Evolutionary conservation across 1,140 invertebrate genomes (phyloP), one percentile per base, ranked within the genome.

Genomic region (Anoplophora glabripennis): DNA sequence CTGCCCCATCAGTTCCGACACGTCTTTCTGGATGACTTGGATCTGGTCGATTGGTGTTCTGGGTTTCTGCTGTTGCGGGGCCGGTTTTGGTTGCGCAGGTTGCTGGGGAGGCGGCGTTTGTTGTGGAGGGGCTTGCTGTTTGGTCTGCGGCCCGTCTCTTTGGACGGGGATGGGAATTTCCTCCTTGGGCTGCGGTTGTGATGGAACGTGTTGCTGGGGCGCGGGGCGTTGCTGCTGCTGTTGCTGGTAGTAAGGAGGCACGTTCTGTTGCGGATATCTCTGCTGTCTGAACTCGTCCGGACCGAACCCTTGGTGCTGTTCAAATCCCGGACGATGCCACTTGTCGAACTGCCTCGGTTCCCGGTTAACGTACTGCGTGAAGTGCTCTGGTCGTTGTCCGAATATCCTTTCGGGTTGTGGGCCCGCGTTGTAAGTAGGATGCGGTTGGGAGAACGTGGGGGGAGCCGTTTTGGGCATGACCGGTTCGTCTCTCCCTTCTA

Each of bases 401-500:
- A 71, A 72, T 28, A 69, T 67, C 37, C 59, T 62, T 59, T 73
- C 70, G 9, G 64, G 59, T 47, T 74, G 72, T 11, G 59, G 21
- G 9, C 52, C 28, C 9, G 53, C 46, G 21, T 45, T 18, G 28
- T 56, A 7, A 53, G 64, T 56, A 58, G 65, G 42, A 59, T 55
- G 69, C 12, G 65, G 64, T 33, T 66, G 70, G n/a, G 63, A 57
- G 14, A 62, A 65, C 12, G 64, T 59, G 3, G 64, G 61, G 38
- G 49, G 21, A 18, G 53, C 53, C 53, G 79, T 77, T 52, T 81
- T 85, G 42, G 87, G 83, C 15, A 89, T 78, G 2, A 90, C 82
- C 1, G 88, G 88, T 63, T 87, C 83, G 65, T 90, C 87, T 36
- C 90, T 77, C 15, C 90, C 89, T 75, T 94, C 91, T 0, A 93